phyloP scores from a whole-genome alignment of 2,113 vertebrate species.

The Cisticola juncidis region DNA sequence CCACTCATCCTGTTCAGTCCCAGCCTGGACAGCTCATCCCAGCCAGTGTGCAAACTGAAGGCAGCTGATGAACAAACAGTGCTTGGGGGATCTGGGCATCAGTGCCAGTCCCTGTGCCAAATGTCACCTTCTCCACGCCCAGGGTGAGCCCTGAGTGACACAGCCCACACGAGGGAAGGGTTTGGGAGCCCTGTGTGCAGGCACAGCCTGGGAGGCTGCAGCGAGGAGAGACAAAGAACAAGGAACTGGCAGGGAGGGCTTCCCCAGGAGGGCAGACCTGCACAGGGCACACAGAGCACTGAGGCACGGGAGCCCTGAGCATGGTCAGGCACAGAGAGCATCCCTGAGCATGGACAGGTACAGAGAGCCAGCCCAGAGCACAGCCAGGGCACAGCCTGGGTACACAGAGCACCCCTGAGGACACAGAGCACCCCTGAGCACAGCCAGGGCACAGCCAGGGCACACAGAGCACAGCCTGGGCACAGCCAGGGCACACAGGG shows the following conservation, averaged over 20 bases:
- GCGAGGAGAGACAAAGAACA: neutral
- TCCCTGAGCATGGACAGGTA: too few relatives aligned
- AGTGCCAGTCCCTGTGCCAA: neutral
- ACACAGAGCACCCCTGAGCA: neutral
- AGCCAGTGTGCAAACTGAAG: neutral
- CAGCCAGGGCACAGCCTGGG: too few relatives aligned
- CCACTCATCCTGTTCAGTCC: neutral
- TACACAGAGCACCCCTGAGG: neutral
- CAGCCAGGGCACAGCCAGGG: neutral
- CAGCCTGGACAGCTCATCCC: neutral
- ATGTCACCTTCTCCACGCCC: neutral
- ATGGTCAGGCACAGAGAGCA: too few relatives aligned
- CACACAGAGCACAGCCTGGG: neutral
- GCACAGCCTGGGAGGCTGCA: neutral
- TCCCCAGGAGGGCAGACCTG: neutral
- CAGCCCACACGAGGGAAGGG: accelerated
- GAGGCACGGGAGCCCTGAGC: too few relatives aligned
- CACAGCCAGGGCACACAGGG: neutral
- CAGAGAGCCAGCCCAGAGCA: too few relatives aligned
- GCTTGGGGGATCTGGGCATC: neutral
- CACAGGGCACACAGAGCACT: neutral
- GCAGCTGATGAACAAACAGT: neutral
- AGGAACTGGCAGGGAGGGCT: neutral
- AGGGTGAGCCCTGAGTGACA: neutral
- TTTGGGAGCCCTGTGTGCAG: neutral